Base-by-base conservation (phyloP, 2,888 invertebrate genomes). In the Vandiemenella viatica region DNA sequence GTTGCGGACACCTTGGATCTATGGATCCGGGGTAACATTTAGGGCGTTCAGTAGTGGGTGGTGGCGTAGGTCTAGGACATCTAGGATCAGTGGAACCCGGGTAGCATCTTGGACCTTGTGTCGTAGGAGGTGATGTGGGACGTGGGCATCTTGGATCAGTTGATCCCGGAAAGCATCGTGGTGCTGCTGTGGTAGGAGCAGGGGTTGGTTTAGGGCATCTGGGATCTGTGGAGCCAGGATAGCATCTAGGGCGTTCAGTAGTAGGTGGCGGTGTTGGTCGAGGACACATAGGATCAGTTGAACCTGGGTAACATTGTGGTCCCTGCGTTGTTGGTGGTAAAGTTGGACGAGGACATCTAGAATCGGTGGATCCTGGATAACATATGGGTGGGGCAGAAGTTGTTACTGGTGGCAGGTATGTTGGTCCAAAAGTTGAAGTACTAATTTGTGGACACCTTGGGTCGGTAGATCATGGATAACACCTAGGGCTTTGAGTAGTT, bases 401-500 rank as follows among this genome's bases (percentile, higher is more conserved):
- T n/a, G n/a, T n/a, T n/a, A n/a, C n/a, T 22, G 46, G 49, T 32
- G 42, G 47, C 15, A 8, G 23, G 13, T 49, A 23, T 5, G 40
- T 38, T 8, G 42, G 45, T 13, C 43, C 46, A 37, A 21, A n/a
- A 1, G 50, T 32, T 4, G 49, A 45, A n/a, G 58, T 51, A n/a
- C 60, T 63, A 19, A 49, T 43, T 49, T 47, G 47, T 16, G 50
- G 63, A 37, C 65, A 64, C 0, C 61, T 56, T 0, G 63, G 59
- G 44, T 65, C 63, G 0, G 51, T 58, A 5, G 55, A 58, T 21
- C 59, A 60, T 37, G 61, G 63, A 48, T 56, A 62, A 37, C 64
- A 65, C 3, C 53, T 41, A 4, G 60, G 59, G 23, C 57, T 55
- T 21, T 57, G 45, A 2, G 57, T 47, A 7, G 37, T 13, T 1